Percentiles rank a stretch among this genome's conserved stretches.
Evolutionary conservation across 2,113 vertebrate species (phyloP).

Genomic region (Herpailurus yagouaroundi): DNA sequence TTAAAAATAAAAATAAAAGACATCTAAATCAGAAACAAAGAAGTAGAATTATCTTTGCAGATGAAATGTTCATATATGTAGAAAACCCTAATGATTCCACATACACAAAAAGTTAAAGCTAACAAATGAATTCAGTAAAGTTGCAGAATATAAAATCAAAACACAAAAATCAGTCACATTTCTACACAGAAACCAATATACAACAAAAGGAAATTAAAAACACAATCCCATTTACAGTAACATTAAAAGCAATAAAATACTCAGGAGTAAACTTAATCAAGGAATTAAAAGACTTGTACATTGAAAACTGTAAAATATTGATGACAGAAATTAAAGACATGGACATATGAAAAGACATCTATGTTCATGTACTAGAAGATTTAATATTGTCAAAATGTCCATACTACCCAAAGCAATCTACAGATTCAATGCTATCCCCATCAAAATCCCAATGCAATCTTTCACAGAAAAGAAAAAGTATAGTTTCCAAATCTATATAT

Average conservation of each 20-base stretch:
- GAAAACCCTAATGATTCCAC: not conserved
- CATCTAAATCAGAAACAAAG: not conserved
- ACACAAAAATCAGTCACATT: not conserved
- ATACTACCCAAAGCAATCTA: not conserved
- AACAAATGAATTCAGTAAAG: not conserved
- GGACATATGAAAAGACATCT: not conserved
- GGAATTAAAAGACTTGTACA: not conserved
- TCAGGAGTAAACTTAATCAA: not conserved
- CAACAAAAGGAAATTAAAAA: not conserved
- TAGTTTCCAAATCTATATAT: not conserved
- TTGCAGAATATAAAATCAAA: not conserved
- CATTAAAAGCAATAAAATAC: not conserved
- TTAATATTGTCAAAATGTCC: not conserved
- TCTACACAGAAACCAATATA: not conserved
- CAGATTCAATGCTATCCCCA: not conserved
- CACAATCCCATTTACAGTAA: not conserved
- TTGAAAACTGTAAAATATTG: not conserved
- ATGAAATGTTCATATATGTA: not conserved
- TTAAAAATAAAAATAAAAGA: not conserved
- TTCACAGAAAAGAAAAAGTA: not conserved
- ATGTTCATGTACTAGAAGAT: not conserved
- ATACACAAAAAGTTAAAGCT: not conserved
- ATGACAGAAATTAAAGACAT: not conserved
- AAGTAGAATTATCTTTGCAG: not conserved
- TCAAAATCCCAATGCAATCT: not conserved